Conservation (phyloP, 1,140 invertebrate species). For the Coptotermes formosanus region DNA sequence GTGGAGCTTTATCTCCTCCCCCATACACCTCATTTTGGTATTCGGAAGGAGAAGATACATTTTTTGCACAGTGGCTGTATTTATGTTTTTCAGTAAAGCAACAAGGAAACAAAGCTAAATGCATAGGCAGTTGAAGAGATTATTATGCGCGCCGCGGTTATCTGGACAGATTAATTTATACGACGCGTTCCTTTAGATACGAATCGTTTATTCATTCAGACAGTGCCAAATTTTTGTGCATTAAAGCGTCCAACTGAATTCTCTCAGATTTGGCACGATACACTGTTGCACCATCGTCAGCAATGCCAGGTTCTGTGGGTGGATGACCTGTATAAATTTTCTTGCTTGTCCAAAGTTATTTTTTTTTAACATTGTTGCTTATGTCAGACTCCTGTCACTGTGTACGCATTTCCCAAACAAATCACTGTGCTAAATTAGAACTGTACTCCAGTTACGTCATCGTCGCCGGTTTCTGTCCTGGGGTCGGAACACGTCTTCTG, state of each 20-base stretch:
- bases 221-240: background rate
- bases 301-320: background rate
- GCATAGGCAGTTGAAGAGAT: too few relatives aligned
- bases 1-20: too few relatives aligned
- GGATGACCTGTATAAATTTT: background rate
- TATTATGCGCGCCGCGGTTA: too few relatives aligned
- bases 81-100: too few relatives aligned
- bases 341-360: background rate
- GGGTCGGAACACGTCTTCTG: background rate
- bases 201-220: background rate
- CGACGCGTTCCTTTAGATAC: background rate
- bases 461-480: background rate
- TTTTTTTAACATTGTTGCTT: too few relatives aligned
- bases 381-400: background rate
- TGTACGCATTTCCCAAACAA: background rate
- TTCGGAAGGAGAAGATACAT: too few relatives aligned
- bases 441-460: background rate
- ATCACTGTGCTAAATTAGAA: background rate
- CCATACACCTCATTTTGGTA: too few relatives aligned
- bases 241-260: background rate
- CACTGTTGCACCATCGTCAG: background rate
- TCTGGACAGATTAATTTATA: background rate
- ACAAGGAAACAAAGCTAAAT: too few relatives aligned
- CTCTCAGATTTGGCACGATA: background rate
- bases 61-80: too few relatives aligned